phyloP scores from a whole-genome alignment of 2,888 invertebrate genomes.

The Caenorhabditis wallacei region DNA sequence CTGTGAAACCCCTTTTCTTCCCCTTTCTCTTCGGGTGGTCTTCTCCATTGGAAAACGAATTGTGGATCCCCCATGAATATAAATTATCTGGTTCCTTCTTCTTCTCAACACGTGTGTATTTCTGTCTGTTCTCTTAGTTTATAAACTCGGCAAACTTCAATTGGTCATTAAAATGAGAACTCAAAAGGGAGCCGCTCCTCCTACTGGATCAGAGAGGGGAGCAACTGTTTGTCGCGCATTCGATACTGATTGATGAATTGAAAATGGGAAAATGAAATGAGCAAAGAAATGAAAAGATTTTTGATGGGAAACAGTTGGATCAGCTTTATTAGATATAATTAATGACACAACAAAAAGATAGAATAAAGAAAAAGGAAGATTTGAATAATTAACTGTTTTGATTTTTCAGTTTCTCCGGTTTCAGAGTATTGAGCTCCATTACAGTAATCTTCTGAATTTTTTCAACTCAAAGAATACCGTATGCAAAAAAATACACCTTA shows the following conservation, averaged over 20 bases:
- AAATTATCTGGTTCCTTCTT: constrained; percentile 38
- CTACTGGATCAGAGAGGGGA: background rate
- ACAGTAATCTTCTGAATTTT: no score
- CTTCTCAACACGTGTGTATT: constrained; percentile 35
- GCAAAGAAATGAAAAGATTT: background rate
- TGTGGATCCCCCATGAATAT: constrained; percentile 43
- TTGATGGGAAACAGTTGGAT: constrained; percentile 1
- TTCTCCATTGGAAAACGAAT: background rate
- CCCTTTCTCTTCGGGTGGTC: background rate
- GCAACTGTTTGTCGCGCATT: constrained; percentile 46
- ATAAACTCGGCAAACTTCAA: constrained; percentile 66
- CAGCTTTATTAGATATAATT: constrained; percentile 47
- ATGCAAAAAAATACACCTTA: no score
- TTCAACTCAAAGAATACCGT: no score
- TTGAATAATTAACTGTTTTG: no score
- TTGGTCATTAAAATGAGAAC: constrained; percentile 62
- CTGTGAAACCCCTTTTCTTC: constrained; percentile 2
- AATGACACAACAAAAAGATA: constrained; percentile 6
- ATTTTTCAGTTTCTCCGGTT: no score
- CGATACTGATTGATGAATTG: constrained; percentile 56
- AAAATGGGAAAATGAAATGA: constrained; percentile 24
- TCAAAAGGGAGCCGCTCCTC: constrained; percentile 55
- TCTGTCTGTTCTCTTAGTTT: constrained; percentile 15
- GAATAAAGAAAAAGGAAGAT: background rate
- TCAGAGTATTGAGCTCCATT: no score